A percentile compares a stretch with the other conserved stretches of the same genome.
phyloP scores from a whole-genome alignment of 2,113 vertebrate species.

The Crotalus horridus region DNA sequence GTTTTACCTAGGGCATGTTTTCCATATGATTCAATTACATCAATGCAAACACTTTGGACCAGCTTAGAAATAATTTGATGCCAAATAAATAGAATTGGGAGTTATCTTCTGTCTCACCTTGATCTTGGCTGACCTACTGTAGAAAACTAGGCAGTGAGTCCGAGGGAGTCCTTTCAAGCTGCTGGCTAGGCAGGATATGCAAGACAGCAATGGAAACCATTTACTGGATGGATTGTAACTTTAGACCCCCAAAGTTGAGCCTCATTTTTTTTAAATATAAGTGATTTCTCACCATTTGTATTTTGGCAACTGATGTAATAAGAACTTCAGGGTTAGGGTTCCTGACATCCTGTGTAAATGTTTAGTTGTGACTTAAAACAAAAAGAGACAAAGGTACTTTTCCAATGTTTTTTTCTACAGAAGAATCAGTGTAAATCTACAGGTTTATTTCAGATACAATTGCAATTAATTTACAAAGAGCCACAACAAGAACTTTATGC shows the following conservation, averaged over 20 bases:
- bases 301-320: not conserved
- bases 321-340: not conserved
- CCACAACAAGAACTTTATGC: not conserved
- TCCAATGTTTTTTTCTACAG: not conserved
- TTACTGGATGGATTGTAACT: not conserved
- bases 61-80: not conserved
- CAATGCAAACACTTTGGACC: not conserved
- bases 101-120: not conserved
- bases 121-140: not conserved
- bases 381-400: not conserved
- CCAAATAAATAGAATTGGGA: not conserved
- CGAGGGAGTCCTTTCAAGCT: not conserved
- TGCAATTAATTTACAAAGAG: not conserved
- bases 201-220: not conserved
- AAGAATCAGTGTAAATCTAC: not conserved
- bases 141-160: not conserved
- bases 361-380: not conserved
- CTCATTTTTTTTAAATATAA: not conserved
- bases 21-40: not conserved
- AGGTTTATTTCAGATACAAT: not conserved
- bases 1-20: not conserved
- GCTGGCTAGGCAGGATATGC: not conserved
- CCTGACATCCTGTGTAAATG: not conserved
- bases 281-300: not conserved
- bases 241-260: not conserved